Conservation (phyloP, 2,113 vertebrate genomes). For the Noturus placidus region DNA sequence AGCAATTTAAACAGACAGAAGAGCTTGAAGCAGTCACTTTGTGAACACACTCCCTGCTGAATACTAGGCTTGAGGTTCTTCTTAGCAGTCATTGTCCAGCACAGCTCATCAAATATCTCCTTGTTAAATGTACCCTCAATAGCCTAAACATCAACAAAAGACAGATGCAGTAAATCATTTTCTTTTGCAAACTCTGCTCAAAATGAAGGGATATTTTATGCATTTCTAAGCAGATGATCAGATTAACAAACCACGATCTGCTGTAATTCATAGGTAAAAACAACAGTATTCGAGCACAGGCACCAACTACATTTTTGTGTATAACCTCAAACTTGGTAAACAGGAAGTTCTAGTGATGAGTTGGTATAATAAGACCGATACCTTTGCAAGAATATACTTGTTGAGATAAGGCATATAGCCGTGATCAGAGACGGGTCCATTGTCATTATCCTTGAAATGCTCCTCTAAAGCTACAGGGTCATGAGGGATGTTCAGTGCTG, state of each 20-base stretch:
- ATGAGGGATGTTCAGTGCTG: constrained; percentile 78
- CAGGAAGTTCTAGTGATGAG: neutral
- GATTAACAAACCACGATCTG: neutral
- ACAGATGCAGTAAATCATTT: neutral
- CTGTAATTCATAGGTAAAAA: neutral
- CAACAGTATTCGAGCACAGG: neutral
- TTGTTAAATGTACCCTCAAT: constrained; percentile 76
- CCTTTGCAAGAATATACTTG: constrained; percentile 78
- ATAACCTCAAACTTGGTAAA: neutral
- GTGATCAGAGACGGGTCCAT: constrained; percentile 77
- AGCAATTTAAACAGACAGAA: constrained; percentile 80
- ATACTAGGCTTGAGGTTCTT: constrained; percentile 69
- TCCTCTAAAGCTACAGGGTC: constrained; percentile 74
- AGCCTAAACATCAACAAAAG: constrained; percentile 61
- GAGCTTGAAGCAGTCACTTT: constrained; percentile 74
- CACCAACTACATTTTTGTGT: neutral
- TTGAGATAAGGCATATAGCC: constrained; percentile 84
- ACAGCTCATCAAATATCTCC: constrained; percentile 77
- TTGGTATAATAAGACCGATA: constrained; percentile 29
- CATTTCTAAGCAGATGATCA: constrained; percentile 5
- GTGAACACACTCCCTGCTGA: constrained; percentile 58
- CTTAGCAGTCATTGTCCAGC: constrained; percentile 80
- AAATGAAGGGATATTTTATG: neutral
- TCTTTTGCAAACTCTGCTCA: constrained; percentile 1
- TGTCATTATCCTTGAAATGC: constrained; percentile 78